Evolutionary conservation across 2,888 invertebrate species (phyloP), one percentile per base, ranked within the genome.

Genomic region (Amphipyra berbera): DNA sequence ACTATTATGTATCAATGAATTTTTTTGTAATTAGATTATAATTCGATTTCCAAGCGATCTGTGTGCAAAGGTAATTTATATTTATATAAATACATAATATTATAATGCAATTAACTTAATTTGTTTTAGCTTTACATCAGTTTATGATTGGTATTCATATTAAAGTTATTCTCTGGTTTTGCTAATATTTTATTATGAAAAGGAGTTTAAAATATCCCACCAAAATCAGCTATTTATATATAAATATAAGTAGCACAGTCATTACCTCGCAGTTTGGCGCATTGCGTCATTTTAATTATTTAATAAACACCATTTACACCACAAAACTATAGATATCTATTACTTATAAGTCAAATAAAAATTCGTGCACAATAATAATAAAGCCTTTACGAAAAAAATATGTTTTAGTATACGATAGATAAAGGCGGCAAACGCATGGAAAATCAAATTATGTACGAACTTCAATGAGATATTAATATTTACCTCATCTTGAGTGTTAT

Each of bases 401-500:
- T 52, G 50, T 56, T 70, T 76, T 47, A 41, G 9, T 56, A 40
- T 33, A 47, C 15, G 37, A 56, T 40, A 33, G 55, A 27, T 71
- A 61, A 61, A 72, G 72, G 81, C 78, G 78, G 81, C 78, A 80
- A 78, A 80, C 45, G 44, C 27, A 10, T 49, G n/a, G 7, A 50
- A 53, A 70, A 59, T 58, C 14, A 47, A 55, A 48, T 44, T 14
- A 6, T 61, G 10, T 12, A 37, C 30, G 40, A 15, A 40, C 93
- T 57, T 58, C 57, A 65, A 54, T 21, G 6, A 42, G 42, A 21
- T 61, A 38, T 52, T 44, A 56, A 60, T 64, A 76, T 89, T 93
- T 91, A 97, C 97, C 96, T 97, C 96, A 90, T 97, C 97, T 84
- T 97, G 96, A 62, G 95, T 95, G 79, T 95, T 95, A 82, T 96